Base-by-base conservation (phyloP, 2,113 vertebrate species). In the Oryzias melastigma region DNA sequence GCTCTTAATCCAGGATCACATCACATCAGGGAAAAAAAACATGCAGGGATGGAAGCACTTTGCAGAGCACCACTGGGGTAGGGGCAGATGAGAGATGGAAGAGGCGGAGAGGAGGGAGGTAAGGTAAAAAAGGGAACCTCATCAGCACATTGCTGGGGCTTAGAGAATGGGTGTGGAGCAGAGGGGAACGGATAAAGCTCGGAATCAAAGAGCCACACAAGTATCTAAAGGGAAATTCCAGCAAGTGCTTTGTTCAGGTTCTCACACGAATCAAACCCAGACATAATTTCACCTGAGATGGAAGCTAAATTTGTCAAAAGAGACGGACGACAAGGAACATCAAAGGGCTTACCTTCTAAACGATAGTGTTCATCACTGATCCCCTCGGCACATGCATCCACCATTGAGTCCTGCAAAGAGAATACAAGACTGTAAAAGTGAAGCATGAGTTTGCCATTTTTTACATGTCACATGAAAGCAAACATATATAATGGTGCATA, bases 311-410 rank as follows among this genome's bases (percentile, higher is more conserved):
- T 8, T 18, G 13, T 20, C 8, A 61, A 16, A 19, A 51, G 16
- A 24, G 24, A 3, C 29, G 35, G 17, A 15, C 43, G 5, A 29
- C 57, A 47, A 8, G 48, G 22, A 35, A 35, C 8, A 35, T 35
- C 10, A 59, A 16, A 52, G 15, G 17, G 5, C 83, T 67, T 94
- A 99, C 97, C 96, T 95, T 98, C 95, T 68, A 99, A 91, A 49
- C 93, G 95, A 83, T 95, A 98, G 78, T 95, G 94, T 78, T 95
- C 95, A 69, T 95, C 93, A 27, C 93, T 90, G 71, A 94, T 88
- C 5, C 86, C 73, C 40, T 95, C 93, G 71, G 93, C 90, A 86
- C 93, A 94, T 47, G 91, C 88, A 68, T 96, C 93, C 5, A 90
- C 93, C 82, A 93, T 80, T 4, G 94, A 90, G 68, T 94, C 94